Evolutionary conservation across 2,888 invertebrate genomes (phyloP).

Genomic region (Limenitis camilla): DNA sequence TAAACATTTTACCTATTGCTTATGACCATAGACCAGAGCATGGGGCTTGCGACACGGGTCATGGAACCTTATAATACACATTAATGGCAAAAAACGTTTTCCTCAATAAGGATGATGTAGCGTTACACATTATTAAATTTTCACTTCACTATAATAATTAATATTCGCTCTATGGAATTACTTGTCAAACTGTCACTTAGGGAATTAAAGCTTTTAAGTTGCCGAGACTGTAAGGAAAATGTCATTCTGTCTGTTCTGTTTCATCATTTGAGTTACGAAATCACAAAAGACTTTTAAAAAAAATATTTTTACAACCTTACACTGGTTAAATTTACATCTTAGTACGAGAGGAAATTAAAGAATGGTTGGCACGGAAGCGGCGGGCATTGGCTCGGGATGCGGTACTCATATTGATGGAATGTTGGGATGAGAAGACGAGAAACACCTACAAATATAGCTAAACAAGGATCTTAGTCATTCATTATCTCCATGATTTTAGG

Average conservation of each 20-base stretch:
- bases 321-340: conserved; percentile 2
- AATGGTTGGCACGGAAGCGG: conserved; percentile 7
- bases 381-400: conserved; percentile 15
- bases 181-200: too few relatives aligned
- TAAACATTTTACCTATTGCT: too few relatives aligned
- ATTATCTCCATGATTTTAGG: too few relatives aligned
- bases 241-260: neutral
- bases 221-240: too few relatives aligned
- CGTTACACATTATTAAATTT: too few relatives aligned
- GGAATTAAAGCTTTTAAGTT: too few relatives aligned
- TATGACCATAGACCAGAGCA: neutral
- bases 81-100: too few relatives aligned
- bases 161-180: too few relatives aligned
- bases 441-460: neutral
- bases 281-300: too few relatives aligned
- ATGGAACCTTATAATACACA: neutral
- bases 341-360: conserved; percentile 11
- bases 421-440: neutral
- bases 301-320: neutral
- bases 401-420: conserved; percentile 9
- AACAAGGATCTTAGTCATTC: neutral
- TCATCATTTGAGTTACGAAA: too few relatives aligned
- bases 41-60: neutral
- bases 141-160: too few relatives aligned
- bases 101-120: too few relatives aligned